Evolutionary conservation across 1,140 invertebrate genomes (phyloP).

Genomic region (Pseudobourletiella spinata): DNA sequence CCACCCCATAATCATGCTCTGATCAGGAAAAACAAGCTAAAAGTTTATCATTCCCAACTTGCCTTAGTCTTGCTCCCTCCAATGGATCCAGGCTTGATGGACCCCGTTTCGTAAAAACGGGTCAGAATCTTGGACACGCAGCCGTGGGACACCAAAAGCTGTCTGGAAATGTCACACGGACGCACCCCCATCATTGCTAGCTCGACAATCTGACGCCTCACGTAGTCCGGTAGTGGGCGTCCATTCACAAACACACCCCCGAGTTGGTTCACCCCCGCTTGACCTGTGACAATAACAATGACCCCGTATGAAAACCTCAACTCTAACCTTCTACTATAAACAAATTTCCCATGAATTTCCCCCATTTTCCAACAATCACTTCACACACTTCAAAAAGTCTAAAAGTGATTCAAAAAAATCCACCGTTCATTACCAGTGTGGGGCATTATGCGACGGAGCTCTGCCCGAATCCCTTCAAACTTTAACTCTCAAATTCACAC

Average conservation of each 20-base stretch:
- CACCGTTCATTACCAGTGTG: too few species aligned
- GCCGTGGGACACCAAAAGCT: conserved; percentile 90
- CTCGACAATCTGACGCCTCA: conserved; percentile 87
- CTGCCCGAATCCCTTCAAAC: too few species aligned
- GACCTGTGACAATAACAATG: conserved; percentile 62
- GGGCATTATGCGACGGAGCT: too few species aligned
- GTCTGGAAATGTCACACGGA: conserved; percentile 90
- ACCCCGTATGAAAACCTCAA: neutral
- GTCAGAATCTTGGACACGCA: conserved; percentile 98
- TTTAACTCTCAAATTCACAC: too few species aligned
- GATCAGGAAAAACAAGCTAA: too few species aligned
- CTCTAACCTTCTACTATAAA: too few species aligned
- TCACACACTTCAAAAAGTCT: too few species aligned
- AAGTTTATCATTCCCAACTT: too few species aligned
- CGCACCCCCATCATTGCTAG: conserved; percentile 80
- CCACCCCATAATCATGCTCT: too few species aligned
- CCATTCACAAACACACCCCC: conserved; percentile 95
- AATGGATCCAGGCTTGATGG: conserved; percentile 81
- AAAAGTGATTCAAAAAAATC: too few species aligned
- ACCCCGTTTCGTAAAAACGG: conserved; percentile 89
- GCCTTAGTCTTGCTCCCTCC: conserved; percentile 87
- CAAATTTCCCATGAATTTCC: neutral
- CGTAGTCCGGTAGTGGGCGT: conserved; percentile 82
- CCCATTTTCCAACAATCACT: too few species aligned
- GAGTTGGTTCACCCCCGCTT: conserved; percentile 90